Conservation (phyloP, 1,140 invertebrate genomes). For the Drosophila pruinosa region DNA sequence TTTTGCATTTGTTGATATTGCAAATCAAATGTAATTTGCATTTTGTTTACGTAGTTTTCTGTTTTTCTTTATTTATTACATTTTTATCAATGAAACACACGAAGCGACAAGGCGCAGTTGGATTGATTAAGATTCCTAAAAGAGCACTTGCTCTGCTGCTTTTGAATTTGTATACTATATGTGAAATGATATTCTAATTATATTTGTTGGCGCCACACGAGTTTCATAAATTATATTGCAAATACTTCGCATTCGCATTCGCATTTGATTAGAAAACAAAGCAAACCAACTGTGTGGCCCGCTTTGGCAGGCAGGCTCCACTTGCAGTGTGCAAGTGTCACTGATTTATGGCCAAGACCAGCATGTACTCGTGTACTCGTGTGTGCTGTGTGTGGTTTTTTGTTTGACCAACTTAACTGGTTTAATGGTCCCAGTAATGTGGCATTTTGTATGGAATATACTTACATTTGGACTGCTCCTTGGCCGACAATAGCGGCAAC, state of each 20-base stretch:
- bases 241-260: slow-evolving; percentile 55
- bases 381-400: slow-evolving; percentile 52
- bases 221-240: slow-evolving; percentile 69
- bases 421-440: slow-evolving; percentile 59
- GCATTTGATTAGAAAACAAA: slow-evolving; percentile 44
- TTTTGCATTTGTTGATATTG: slow-evolving; percentile 31
- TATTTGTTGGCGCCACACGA: slow-evolving; percentile 60
- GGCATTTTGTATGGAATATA: slow-evolving; percentile 26
- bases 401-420: slow-evolving; percentile 75
- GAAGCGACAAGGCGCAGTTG: slow-evolving; percentile 25
- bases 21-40: slow-evolving; percentile 36
- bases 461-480: slow-evolving; percentile 65
- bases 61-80: neutral
- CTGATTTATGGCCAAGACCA: slow-evolving; percentile 67
- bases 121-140: slow-evolving; percentile 19
- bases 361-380: slow-evolving; percentile 4
- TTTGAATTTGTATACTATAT: neutral
- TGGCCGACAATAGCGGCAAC: slow-evolving; percentile 50
- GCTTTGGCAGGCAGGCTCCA: slow-evolving; percentile 24
- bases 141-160: neutral
- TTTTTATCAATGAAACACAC: slow-evolving; percentile 64
- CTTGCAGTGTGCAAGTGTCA: slow-evolving; percentile 71
- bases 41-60: slow-evolving; percentile 53
- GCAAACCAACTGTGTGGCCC: too few relatives aligned
- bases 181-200: slow-evolving; percentile 62